Conservation (phyloP, 2,113 vertebrate genomes). For the Oxygymnocypris stewartii region DNA sequence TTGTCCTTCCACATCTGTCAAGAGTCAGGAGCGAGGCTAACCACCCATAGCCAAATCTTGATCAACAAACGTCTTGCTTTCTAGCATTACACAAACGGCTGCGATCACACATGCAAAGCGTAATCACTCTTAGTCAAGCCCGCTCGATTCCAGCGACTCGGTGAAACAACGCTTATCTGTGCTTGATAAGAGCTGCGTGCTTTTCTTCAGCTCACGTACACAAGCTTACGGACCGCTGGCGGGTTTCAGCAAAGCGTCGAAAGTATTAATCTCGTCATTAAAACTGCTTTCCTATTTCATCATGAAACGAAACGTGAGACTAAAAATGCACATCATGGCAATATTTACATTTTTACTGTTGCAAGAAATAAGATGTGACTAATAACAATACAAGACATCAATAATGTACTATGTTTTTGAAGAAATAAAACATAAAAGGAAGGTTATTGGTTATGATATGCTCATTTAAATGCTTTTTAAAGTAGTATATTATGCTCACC, state of each 20-base stretch:
- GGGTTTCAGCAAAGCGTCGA: not conserved
- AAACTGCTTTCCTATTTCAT: not conserved
- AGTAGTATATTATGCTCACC: no score
- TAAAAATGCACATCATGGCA: not conserved
- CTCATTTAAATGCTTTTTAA: no score
- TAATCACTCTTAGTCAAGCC: conserved; percentile 51
- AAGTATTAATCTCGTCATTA: not conserved
- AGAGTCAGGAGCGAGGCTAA: conserved; percentile 52
- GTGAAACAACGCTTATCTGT: conserved; percentile 65
- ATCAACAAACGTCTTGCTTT: conserved; percentile 22
- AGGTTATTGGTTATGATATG: no score
- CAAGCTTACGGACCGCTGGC: conserved; percentile 2
- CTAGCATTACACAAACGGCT: not conserved
- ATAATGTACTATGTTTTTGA: not conserved
- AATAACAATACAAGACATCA: not conserved
- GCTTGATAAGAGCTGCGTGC: conserved; percentile 71
- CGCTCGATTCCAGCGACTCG: conserved; percentile 27
- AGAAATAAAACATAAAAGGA: not conserved
- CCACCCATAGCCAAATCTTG: conserved; percentile 26
- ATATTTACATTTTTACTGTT: not conserved
- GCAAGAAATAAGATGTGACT: not conserved
- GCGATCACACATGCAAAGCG: conserved; percentile 42
- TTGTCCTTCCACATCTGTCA: conserved; percentile 58
- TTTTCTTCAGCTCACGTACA: conserved; percentile 57
- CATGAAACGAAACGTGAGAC: not conserved